These are phyloP conservation scores for Theretra japonica DNA, from an alignment of 2,888 invertebrate species.

Conservation along the genomic window DNA sequence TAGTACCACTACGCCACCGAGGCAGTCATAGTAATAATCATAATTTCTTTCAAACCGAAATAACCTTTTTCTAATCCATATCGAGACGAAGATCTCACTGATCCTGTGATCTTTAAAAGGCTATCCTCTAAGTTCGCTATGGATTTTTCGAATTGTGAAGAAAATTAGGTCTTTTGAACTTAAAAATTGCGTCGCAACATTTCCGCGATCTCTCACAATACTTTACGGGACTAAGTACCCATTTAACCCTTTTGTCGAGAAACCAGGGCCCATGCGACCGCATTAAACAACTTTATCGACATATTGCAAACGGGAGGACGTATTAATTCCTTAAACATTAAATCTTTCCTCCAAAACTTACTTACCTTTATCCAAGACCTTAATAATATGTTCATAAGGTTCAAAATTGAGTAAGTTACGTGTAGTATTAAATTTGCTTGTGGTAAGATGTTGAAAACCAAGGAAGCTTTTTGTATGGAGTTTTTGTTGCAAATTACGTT, in stretches of 20 bases:
- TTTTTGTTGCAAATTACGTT: conserved; percentile 40
- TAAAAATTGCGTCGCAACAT: neutral
- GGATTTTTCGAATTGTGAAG: too few species aligned
- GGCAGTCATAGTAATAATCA: too few species aligned
- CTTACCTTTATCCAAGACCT: neutral
- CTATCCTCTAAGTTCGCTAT: too few species aligned
- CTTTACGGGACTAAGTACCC: conserved; percentile 33
- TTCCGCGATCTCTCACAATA: neutral
- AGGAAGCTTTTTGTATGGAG: conserved; percentile 33
- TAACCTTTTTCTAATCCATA: too few species aligned
- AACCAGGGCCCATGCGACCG: conserved; percentile 45
- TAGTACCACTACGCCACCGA: too few species aligned
- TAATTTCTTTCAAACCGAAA: too few species aligned
- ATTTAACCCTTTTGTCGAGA: conserved; percentile 28
- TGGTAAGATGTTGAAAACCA: conserved; percentile 23
- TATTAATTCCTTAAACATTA: conserved; percentile 32
- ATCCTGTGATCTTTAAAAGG: too few species aligned
- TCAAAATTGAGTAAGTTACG: neutral
- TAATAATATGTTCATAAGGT: neutral
- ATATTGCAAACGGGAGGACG: conserved; percentile 57
- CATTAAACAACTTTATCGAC: conserved; percentile 45
- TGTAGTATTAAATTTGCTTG: neutral
- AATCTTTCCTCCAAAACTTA: conserved; percentile 33
- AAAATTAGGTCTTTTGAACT: neutral
- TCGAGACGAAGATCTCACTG: too few species aligned